Conservation (phyloP, 1,140 invertebrate genomes). For the Pentalonia nigronervosa region DNA sequence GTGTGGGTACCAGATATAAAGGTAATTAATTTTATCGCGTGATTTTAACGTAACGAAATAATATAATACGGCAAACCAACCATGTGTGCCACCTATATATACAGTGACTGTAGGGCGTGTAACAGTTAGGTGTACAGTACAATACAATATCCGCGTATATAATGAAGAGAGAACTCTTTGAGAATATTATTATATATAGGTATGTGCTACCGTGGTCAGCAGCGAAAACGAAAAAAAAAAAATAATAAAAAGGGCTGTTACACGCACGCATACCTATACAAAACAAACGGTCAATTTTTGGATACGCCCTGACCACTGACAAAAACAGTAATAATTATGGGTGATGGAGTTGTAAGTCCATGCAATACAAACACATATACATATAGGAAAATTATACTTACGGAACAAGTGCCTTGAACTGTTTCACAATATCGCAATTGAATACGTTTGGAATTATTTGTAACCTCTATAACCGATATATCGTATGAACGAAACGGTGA, state of each 20-base stretch:
- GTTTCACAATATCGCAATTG: not conserved
- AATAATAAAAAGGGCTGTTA: constrained; percentile 18
- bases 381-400: not conserved
- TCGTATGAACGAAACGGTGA: not conserved
- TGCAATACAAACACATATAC: not conserved
- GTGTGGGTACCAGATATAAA: not conserved
- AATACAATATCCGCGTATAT: not conserved
- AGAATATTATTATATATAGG: not conserved
- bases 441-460: not conserved
- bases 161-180: not conserved
- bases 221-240: constrained; percentile 8
- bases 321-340: constrained; percentile 42
- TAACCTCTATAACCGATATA: not conserved
- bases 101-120: constrained; percentile 34
- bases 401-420: not conserved
- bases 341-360: constrained; percentile 8
- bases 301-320: constrained; percentile 32
- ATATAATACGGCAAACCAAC: not conserved
- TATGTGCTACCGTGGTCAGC: not conserved
- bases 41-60: constrained; percentile 24
- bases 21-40: constrained; percentile 35
- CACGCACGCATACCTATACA: not conserved
- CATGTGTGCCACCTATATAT: not conserved
- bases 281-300: constrained; percentile 36
- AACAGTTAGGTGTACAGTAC: not conserved